A percentile compares a stretch with the other conserved stretches of the same genome.
These are phyloP conservation scores for Tapera naevia DNA, from an alignment of 2,797 vertebrate species.

Conservation along the genomic window DNA sequence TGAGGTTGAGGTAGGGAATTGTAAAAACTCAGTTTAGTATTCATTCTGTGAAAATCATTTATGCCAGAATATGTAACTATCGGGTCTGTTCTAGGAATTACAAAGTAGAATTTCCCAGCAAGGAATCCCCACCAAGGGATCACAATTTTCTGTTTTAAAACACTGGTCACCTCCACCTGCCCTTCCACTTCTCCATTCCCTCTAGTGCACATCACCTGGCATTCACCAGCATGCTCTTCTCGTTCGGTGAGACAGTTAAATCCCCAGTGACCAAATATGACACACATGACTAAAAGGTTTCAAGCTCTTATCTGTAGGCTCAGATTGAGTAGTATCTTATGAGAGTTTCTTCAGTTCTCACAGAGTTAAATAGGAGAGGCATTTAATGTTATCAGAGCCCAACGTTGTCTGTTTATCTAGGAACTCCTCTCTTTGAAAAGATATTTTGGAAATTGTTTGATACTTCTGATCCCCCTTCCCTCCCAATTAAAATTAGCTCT, in stretches of 20 bases:
- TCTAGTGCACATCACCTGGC: not conserved
- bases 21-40: not conserved
- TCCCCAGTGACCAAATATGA: no score
- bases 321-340: not conserved
- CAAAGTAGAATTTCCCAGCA: not conserved
- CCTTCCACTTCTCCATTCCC: not conserved
- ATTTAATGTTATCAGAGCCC: not conserved
- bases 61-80: not conserved
- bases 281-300: not conserved
- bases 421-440: not conserved
- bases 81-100: not conserved
- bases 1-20: not conserved
- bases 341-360: not conserved
- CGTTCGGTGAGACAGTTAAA: not conserved
- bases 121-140: not conserved
- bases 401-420: not conserved
- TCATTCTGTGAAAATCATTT: not conserved
- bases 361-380: not conserved
- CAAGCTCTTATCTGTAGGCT: not conserved
- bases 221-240: not conserved
- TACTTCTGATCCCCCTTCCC: not conserved
- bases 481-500: not conserved
- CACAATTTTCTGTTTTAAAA: not conserved
- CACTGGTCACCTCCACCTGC: fast-evolving
- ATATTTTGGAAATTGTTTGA: conserved; percentile 37